Evolutionary conservation across 1,140 invertebrate genomes (phyloP), one percentile per base, ranked within the genome.

Genomic region (Plodia interpunctella): DNA sequence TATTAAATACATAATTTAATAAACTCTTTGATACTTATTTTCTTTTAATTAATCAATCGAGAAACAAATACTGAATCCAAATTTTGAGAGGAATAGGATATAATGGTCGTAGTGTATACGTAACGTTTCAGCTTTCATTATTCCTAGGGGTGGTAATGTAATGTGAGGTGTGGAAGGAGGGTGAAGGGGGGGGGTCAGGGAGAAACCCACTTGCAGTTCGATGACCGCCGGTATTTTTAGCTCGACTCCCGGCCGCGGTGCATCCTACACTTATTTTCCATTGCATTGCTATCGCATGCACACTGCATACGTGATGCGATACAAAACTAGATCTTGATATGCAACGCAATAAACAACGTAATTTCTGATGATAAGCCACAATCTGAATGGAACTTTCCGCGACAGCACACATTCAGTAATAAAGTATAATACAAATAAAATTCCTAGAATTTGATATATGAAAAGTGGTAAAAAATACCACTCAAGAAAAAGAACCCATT

Each of bases 211-310:
- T 80, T 88, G 66, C 60, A 67, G 85, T 72, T 76, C 85, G 72
- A 66, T 74, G 85, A 80, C 83, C 83, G 77, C 59, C 4, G 66
- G 69, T 86, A 84, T 84, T 84, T 88, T 83, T 84, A 85, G 81
- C 74, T 52, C 49, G 61, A 65, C 66, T 74, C 76, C 76, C 68
- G 69, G 72, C 32, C 68, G 59, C 70, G 58, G 50, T 81, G 78
- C 73, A 81, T 74, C 71, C 72, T 74, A 76, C 73, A 75, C 68
- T 67, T 68, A 70, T 73, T 78, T 73, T 72, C 71, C 71, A 82
- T 64, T 77, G 71, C 79, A 86, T 80, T 68, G 65, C 78, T 79
- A 81, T 72, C 66, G 59, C 59, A 54, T 57, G 63, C 65, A 68
- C 59, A 65, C 59, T 13, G 13, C 65, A 68, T 60, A 65, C 59